These are phyloP conservation scores for Drosophila colorata DNA, from an alignment of 2,888 invertebrate genomes.

Conservation along the genomic window DNA sequence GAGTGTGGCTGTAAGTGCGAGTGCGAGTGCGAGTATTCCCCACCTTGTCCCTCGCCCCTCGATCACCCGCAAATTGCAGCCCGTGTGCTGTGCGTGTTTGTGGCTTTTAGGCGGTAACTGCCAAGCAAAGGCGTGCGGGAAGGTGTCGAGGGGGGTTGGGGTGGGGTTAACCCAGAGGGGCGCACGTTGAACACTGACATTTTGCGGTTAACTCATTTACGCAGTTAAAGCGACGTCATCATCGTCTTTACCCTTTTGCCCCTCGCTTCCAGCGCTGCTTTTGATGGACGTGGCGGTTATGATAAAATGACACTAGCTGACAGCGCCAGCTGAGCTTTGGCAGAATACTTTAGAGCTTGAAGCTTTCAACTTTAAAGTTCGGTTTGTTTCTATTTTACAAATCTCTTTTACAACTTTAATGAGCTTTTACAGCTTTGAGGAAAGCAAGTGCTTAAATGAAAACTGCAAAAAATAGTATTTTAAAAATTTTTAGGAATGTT, in stretches of 20 bases:
- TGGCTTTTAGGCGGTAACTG: conserved; percentile 38
- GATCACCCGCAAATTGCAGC: conserved; percentile 22
- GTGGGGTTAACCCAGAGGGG: background rate
- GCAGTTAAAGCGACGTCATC: conserved; percentile 45
- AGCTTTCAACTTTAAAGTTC: background rate
- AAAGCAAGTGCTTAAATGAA: too few relatives aligned
- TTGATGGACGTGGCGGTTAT: conserved; percentile 47
- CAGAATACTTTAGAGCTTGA: background rate
- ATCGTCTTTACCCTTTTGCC: conserved; percentile 33
- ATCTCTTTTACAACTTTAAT: too few relatives aligned
- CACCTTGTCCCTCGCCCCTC: background rate
- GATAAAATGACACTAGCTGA: conserved; percentile 46
- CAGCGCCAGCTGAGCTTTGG: conserved; percentile 18
- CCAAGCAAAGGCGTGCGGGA: background rate
- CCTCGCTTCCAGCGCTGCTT: background rate
- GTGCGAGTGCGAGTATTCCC: too few relatives aligned
- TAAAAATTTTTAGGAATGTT: too few relatives aligned
- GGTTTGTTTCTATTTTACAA: too few relatives aligned
- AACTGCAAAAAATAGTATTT: too few relatives aligned
- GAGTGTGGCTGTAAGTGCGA: background rate
- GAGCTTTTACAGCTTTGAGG: too few relatives aligned
- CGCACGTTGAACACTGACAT: conserved; percentile 60
- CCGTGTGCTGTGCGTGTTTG: conserved; percentile 48
- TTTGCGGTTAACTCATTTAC: conserved; percentile 77
- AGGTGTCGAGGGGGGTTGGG: background rate